phyloP scores from a whole-genome alignment of 2,888 invertebrate genomes.

The Folsomia manolachei region DNA sequence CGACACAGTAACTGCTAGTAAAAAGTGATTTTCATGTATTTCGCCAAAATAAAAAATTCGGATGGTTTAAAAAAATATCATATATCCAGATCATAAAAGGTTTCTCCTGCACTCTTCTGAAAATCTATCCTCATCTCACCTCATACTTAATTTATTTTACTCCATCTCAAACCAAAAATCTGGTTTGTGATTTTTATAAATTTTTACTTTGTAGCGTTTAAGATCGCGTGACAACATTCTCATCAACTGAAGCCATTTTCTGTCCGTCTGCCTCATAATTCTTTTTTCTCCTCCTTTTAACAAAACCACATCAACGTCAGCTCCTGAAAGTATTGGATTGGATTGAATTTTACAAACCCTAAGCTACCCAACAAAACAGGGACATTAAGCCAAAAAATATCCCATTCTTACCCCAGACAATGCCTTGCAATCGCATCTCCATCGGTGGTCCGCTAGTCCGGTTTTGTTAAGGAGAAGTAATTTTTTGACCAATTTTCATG shows the following conservation, averaged over 20 bases:
- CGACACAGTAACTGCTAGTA: too few relatives aligned
- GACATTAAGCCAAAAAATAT: neutral
- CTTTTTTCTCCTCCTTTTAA: neutral
- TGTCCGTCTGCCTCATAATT: neutral
- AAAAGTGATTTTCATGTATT: too few relatives aligned
- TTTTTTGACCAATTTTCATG: neutral
- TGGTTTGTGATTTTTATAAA: too few relatives aligned
- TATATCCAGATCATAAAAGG: too few relatives aligned
- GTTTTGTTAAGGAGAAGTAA: neutral
- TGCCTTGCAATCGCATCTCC: neutral
- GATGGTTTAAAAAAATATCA: too few relatives aligned
- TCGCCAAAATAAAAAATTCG: too few relatives aligned
- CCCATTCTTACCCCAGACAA: neutral
- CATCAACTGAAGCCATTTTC: neutral
- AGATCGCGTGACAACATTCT: neutral
- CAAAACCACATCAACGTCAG: too few relatives aligned
- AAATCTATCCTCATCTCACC: neutral
- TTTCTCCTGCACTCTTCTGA: too few relatives aligned
- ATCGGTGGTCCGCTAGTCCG: constrained; percentile 1
- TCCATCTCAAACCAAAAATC: neutral
- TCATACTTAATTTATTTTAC: neutral
- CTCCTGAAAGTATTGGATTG: neutral
- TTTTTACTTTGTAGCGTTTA: too few relatives aligned
- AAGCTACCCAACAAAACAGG: neutral
- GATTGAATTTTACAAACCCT: neutral